Conservation (phyloP, 1,140 invertebrate genomes). For the Lepidurus packardi region DNA sequence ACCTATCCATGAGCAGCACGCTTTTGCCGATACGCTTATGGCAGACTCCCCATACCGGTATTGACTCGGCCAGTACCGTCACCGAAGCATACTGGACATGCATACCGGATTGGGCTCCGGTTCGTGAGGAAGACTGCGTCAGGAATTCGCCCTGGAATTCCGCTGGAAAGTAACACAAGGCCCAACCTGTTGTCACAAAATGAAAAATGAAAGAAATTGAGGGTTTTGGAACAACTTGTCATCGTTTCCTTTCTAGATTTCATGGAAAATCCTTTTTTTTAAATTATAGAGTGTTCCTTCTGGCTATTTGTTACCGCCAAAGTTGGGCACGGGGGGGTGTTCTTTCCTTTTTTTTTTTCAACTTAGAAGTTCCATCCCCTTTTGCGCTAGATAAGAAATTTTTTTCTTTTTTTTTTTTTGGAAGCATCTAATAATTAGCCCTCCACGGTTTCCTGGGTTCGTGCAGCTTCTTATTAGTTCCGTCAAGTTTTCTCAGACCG, state of each 20-base stretch:
- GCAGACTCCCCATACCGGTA: conserved; percentile 63
- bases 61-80: conserved; percentile 57
- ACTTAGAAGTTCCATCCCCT: not conserved
- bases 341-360: not conserved
- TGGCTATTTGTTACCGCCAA: too few species aligned
- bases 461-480: conserved; percentile 21
- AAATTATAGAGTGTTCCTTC: too few species aligned
- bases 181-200: conserved; percentile 37
- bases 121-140: conserved; percentile 53
- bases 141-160: conserved; percentile 62
- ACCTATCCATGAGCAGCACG: conserved; percentile 60
- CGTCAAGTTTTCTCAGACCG: not conserved
- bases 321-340: too few species aligned
- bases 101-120: conserved; percentile 34
- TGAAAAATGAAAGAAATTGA: not conserved
- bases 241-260: too few species aligned
- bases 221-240: too few species aligned
- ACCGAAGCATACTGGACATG: conserved; percentile 55
- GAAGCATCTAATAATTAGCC: conserved; percentile 2
- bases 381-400: conserved; percentile 4
- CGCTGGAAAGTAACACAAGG: conserved; percentile 60
- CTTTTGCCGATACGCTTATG: conserved; percentile 56
- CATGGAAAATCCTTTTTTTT: too few species aligned
- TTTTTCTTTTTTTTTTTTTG: not conserved
- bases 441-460: conserved; percentile 7